A percentile compares a stretch with the other conserved stretches of the same genome.
phyloP scores from a whole-genome alignment of 2,888 invertebrate genomes.

The Myopa testacea region DNA sequence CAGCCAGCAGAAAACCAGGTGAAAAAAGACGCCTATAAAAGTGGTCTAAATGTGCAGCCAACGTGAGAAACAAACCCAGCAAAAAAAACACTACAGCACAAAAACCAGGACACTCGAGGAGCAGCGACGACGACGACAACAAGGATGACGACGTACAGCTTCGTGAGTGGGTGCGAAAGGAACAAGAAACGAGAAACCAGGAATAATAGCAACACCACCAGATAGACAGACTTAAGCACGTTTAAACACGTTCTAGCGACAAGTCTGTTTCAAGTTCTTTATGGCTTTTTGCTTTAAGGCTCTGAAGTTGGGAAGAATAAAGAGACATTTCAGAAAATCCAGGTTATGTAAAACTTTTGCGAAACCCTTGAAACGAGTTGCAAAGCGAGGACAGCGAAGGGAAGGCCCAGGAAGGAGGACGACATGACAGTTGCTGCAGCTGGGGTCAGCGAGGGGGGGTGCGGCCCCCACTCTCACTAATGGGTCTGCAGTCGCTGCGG shows the following conservation, averaged over 20 bases:
- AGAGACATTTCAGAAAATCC: background rate
- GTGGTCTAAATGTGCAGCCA: background rate
- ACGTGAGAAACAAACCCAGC: background rate
- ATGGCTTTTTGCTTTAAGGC: background rate
- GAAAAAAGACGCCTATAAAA: background rate
- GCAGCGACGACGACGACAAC: no score
- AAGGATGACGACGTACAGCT: no score
- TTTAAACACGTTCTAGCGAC: background rate
- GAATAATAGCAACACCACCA: background rate
- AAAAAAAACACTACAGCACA: background rate
- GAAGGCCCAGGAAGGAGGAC: background rate
- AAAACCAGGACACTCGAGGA: background rate
- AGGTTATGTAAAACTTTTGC: slow-evolving; percentile 6
- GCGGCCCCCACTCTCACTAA: background rate
- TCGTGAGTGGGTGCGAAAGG: no score
- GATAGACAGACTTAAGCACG: slow-evolving; percentile 1
- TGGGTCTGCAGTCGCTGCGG: background rate
- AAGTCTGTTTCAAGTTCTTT: background rate
- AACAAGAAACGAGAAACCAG: background rate
- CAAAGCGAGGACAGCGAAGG: background rate
- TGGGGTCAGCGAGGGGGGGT: background rate
- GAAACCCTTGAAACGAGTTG: background rate
- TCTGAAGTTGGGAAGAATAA: background rate
- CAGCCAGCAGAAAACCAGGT: background rate
- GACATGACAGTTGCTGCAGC: background rate